Conservation (phyloP, 2,888 invertebrate genomes). For the Brachypterus glaber region DNA sequence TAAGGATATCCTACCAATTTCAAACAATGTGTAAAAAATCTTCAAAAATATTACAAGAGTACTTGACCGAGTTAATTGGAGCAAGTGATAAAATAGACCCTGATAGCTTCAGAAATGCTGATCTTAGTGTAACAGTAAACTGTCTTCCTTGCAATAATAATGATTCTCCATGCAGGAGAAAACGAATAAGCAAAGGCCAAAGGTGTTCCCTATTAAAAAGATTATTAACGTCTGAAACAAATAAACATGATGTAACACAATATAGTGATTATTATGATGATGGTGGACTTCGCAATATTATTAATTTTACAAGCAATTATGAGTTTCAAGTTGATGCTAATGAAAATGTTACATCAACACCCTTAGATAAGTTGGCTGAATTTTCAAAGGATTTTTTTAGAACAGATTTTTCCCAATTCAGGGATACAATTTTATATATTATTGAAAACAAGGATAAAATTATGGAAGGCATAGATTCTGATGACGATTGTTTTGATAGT, state of each 20-base stretch:
- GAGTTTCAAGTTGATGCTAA: conserved; percentile 34
- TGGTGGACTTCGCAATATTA: conserved; percentile 31
- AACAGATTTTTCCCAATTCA: conserved; percentile 35
- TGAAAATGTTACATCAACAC: conserved; percentile 31
- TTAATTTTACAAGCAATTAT: conserved; percentile 36
- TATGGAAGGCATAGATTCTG: conserved; percentile 16
- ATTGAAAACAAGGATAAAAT: conserved; percentile 26
- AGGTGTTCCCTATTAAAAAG: conserved; percentile 36
- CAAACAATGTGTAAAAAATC: conserved; percentile 37
- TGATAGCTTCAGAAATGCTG: conserved; percentile 30
- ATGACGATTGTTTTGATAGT: conserved; percentile 24
- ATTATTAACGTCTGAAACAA: conserved; percentile 25
- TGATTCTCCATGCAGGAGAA: conserved; percentile 18
- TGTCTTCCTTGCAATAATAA: conserved; percentile 17
- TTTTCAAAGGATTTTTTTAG: conserved; percentile 37
- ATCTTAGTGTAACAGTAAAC: conserved; percentile 30
- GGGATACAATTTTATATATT: conserved; percentile 33
- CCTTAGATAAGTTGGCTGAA: conserved; percentile 32
- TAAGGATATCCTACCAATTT: conserved; percentile 37
- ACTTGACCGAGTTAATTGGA: conserved; percentile 32
- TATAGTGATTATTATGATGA: not conserved
- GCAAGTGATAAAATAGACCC: conserved; percentile 23
- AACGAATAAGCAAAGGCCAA: conserved; percentile 36
- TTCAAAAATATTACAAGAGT: conserved; percentile 34
- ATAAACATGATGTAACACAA: conserved; percentile 10